Conservation (phyloP, 2,888 invertebrate genomes). For the Homarus gammarus region DNA sequence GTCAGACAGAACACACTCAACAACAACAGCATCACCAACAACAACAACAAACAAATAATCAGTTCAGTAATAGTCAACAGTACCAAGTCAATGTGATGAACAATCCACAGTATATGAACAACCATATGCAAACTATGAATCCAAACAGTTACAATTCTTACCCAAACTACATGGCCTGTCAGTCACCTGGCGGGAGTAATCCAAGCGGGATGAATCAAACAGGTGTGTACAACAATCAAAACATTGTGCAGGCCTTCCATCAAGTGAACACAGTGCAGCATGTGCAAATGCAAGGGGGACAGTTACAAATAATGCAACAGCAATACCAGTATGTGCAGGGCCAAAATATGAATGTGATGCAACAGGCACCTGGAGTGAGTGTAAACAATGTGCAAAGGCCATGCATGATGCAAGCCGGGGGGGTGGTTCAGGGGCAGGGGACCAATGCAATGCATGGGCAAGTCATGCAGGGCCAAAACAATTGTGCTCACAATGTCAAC, state of each 20-base stretch:
- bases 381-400: slow-evolving; percentile 53
- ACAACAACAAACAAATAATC: slow-evolving; percentile 33
- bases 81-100: slow-evolving; percentile 58
- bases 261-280: slow-evolving; percentile 72
- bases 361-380: slow-evolving; percentile 51
- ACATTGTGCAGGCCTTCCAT: slow-evolving; percentile 71
- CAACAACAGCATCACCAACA: slow-evolving; percentile 42
- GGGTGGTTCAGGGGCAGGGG: slow-evolving; percentile 64
- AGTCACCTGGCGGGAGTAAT: slow-evolving; percentile 59
- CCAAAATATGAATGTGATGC: slow-evolving; percentile 58
- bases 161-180: slow-evolving; percentile 66
- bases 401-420: slow-evolving; percentile 60
- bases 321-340: slow-evolving; percentile 70
- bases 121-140: slow-evolving; percentile 58
- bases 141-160: slow-evolving; percentile 56
- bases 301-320: slow-evolving; percentile 73
- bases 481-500: slow-evolving; percentile 44
- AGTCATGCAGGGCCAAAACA: slow-evolving; percentile 62
- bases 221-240: slow-evolving; percentile 69
- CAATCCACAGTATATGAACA: slow-evolving; percentile 66
- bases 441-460: slow-evolving; percentile 62
- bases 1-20: slow-evolving; percentile 62
- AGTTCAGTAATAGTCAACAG: slow-evolving; percentile 21
- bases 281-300: slow-evolving; percentile 73
- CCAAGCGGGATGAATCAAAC: slow-evolving; percentile 62